Evolutionary conservation across 2,888 invertebrate genomes (phyloP), one percentile per base, ranked within the genome.

Genomic region (Caenorhabditis imperialis): DNA sequence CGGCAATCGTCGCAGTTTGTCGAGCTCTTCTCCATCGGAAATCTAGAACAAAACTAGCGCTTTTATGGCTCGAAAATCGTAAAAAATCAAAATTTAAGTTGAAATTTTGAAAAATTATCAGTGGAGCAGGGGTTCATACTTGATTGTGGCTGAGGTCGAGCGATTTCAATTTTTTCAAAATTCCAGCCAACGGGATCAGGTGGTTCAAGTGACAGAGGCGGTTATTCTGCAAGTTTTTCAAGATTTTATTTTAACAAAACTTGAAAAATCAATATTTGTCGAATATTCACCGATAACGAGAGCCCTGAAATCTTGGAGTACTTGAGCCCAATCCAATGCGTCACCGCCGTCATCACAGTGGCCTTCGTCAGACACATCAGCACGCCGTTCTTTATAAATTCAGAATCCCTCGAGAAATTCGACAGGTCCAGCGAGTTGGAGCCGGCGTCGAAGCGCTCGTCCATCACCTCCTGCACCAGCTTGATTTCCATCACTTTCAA

Each of bases 141-240:
- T 79, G 62, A 75, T 86, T 86, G 54, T 82, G 78, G 20, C 85
- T 84, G 33, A 86, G 63, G 44, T 86, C 86, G 20, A 86, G 70
- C 18, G 72, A 78, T 22, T 72, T 77, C 16, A 87, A 71, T 12
- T 78, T 65, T 51, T 84, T 84, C 4, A 78, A 71, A 8, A 79
- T 72, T 37, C 57, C 78, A 1, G 76, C 57, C 2, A 87, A 62
- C 47, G 78, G 62, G 8, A 81, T 48, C 16, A 77, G 75, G 54
- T 70, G 78, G 35, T 85, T 83, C 45, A 86, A 70, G 38, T 72
- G 62, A 12, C 78, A 69, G 14, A 86, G 37, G 18, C 84, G 77
- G 61, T 87, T 86, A 30, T 75, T 74, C 84, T 62, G 37, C 14
- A 53, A 45, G 16, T 2, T 5, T n/a, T 16, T 3, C 10, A 7